These are phyloP conservation scores for Hartigia nigra DNA, from an alignment of 2,888 invertebrate genomes.

Conservation along the genomic window DNA sequence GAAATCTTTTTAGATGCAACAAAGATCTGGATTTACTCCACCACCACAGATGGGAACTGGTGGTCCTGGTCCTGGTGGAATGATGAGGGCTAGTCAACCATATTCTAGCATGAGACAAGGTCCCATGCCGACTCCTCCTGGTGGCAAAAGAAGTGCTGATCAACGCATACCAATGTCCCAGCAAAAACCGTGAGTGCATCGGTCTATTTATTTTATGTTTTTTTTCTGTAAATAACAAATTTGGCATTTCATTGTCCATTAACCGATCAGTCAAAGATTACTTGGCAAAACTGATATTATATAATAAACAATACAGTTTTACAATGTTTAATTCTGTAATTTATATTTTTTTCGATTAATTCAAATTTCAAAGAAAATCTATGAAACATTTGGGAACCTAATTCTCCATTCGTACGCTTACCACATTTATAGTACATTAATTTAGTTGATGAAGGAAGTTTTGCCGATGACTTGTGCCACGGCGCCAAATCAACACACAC, in stretches of 20 bases:
- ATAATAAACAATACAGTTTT: constrained; percentile 14
- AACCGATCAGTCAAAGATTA: constrained; percentile 5
- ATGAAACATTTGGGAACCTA: not conserved
- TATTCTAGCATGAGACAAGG: constrained; percentile 74
- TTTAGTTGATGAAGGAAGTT: not conserved
- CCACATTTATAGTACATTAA: not conserved
- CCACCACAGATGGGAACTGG: constrained; percentile 71
- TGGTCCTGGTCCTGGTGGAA: constrained; percentile 67
- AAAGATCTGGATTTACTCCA: constrained; percentile 78
- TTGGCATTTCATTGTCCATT: constrained; percentile 21
- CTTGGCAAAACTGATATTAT: constrained; percentile 1
- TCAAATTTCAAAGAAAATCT: not conserved
- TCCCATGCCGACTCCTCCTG: constrained; percentile 70
- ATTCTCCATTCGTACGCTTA: not conserved
- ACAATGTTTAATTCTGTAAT: constrained; percentile 39
- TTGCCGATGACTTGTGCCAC: not conserved
- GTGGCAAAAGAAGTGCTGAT: constrained; percentile 74
- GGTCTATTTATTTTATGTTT: constrained; percentile 39
- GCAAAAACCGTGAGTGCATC: constrained; percentile 71
- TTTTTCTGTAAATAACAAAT: constrained; percentile 16
- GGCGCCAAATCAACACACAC: constrained; percentile 30
- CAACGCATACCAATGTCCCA: constrained; percentile 72
- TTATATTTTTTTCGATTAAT: not conserved
- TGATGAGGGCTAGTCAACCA: constrained; percentile 72
- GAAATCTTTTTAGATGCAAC: constrained; percentile 62